Base-by-base conservation (phyloP, 1,140 invertebrate genomes). In the Holotrichia oblita region DNA sequence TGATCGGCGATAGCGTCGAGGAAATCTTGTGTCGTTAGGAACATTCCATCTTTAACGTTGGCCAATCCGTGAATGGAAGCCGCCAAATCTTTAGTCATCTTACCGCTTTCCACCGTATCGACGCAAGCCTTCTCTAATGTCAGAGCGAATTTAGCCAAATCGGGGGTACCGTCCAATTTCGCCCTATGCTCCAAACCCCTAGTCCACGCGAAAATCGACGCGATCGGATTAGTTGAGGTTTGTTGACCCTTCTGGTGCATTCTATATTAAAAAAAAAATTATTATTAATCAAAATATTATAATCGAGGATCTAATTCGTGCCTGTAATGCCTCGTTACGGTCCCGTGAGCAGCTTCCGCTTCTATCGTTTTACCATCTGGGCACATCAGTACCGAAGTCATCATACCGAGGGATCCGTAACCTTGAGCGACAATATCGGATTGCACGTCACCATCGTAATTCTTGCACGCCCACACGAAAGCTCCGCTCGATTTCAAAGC, bases 391-490 rank as follows among this genome's bases (percentile, higher is more conserved):
- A 97, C 96, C 80, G 95, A 97, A 1, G 96, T 97, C 96, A 98
- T 97, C 89, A 98, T 91, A 55, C 96, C 96, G 17, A 97, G 88
- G 1, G 95, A 97, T 24, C 96, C 92, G 85, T 93, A 94, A 84
- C 95, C 95, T 90, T 97, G 93, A 79, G 95, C 95, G 7, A 97
- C 93, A 80, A 95, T 91, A 86, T 97, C 96, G 2, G 94, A 96
- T 87, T 96, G 95, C 0, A 97, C 96, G 87, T 97, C 96, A 34
- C 96, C 96, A 85, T 97, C 96, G 85, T 97, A 97, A 85, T 97
- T 97, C 87, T 97, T 97, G 87, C 95, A 97, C 7, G 95, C 93
- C 95, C 95, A 97, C 1, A 97, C 93, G 87, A 97, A 97, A n/a
- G 94, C 94, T 77, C 95, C 95, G 77, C 91, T 91, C 22, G 94